These are phyloP conservation scores for Gallinago jamesoni DNA, from an alignment of 2,113 vertebrate genomes.

Conservation along the genomic window DNA sequence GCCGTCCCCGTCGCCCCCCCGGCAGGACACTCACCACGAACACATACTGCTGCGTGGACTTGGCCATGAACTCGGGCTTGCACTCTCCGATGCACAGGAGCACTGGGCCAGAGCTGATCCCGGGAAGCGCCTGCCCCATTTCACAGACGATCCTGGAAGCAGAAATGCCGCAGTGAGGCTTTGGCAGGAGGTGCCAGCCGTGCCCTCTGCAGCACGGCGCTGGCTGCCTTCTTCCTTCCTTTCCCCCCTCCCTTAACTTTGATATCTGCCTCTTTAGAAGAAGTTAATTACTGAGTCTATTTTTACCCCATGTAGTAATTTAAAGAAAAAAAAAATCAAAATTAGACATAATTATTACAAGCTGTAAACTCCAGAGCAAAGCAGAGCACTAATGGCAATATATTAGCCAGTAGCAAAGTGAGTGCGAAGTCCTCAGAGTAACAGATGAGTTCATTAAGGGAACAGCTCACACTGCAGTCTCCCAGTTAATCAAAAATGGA, in stretches of 20 bases:
- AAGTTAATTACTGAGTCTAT: conserved; percentile 64
- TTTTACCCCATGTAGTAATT: conserved; percentile 49
- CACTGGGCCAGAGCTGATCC: conserved; percentile 85
- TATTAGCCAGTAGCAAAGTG: conserved; percentile 64
- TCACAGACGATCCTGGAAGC: conserved; percentile 93
- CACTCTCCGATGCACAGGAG: conserved; percentile 95
- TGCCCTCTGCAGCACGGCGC: neutral
- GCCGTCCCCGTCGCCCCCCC: neutral
- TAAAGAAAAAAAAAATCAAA: conserved; percentile 54
- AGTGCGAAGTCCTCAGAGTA: conserved; percentile 39
- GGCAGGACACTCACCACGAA: conserved; percentile 87
- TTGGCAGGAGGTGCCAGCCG: neutral
- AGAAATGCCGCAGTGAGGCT: neutral
- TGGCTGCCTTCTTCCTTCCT: too few relatives aligned
- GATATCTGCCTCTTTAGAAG: conserved; percentile 51
- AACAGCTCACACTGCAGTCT: conserved; percentile 41
- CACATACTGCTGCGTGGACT: conserved; percentile 87
- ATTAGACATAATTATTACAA: conserved; percentile 73
- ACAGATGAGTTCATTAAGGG: conserved; percentile 71
- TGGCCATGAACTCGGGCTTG: conserved; percentile 90
- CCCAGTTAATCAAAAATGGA: conserved; percentile 65
- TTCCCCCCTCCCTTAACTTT: neutral
- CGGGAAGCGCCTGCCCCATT: conserved; percentile 84
- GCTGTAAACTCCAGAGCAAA: conserved; percentile 62
- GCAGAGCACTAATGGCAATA: conserved; percentile 71